A percentile compares a stretch with the other conserved stretches of the same genome.
Conservation (phyloP, 1,140 invertebrate species). For the Pogonomyrmex barbatus region DNA sequence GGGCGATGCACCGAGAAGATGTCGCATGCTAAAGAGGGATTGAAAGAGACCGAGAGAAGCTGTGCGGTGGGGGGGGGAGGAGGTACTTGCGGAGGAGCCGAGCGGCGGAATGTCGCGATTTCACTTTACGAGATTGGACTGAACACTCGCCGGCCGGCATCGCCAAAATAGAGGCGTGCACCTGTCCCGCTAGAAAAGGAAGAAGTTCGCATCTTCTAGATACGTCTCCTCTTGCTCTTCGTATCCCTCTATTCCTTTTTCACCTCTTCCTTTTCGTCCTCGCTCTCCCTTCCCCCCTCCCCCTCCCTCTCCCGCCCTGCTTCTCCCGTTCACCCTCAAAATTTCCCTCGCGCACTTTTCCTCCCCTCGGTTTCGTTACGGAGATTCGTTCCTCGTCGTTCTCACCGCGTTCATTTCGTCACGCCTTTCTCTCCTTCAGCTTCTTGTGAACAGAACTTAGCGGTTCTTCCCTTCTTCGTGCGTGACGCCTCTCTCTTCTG, state of each 20-base stretch:
- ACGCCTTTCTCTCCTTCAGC: not conserved
- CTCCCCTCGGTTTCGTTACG: conserved; percentile 9
- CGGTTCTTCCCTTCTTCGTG: conserved; percentile 18
- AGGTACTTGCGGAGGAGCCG: conserved; percentile 1
- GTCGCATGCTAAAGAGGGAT: conserved; percentile 57
- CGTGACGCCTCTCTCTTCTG: conserved; percentile 26
- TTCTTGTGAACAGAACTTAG: conserved; percentile 47
- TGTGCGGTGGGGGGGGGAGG: not conserved
- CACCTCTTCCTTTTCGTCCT: conserved; percentile 27
- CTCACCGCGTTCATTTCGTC: not conserved
- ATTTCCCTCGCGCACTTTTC: conserved; percentile 15
- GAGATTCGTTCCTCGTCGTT: conserved; percentile 51
- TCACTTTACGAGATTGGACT: conserved; percentile 59
- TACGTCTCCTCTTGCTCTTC: conserved; percentile 23
- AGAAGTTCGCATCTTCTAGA: conserved; percentile 31
- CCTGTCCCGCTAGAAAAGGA: conserved; percentile 73
- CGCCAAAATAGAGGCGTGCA: conserved; percentile 72
- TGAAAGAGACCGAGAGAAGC: conserved; percentile 47
- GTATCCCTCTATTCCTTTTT: conserved; percentile 12
- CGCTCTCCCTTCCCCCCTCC: not conserved
- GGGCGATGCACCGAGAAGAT: not conserved
- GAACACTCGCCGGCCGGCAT: conserved; percentile 63
- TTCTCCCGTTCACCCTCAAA: not conserved
- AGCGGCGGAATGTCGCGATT: conserved; percentile 70
- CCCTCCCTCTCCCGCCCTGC: not conserved